phyloP scores from a whole-genome alignment of 2,888 invertebrate species.

The Megastigmus dorsalis region DNA sequence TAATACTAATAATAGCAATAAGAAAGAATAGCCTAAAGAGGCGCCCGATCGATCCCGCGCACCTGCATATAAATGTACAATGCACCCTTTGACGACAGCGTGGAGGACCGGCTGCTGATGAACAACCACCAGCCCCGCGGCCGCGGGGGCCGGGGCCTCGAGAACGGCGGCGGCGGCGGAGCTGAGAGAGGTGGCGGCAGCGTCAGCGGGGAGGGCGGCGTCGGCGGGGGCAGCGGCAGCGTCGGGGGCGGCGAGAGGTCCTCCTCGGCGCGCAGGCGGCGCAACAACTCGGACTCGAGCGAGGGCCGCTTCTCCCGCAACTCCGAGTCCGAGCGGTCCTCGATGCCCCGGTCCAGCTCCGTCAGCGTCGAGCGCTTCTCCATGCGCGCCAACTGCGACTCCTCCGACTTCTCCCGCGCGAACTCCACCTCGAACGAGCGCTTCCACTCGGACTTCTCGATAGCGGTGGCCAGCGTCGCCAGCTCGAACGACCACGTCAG shows the following conservation, averaged over 20 bases:
- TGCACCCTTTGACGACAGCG: slow-evolving; percentile 61
- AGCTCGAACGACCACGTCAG: slow-evolving; percentile 72
- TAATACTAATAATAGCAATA: too few species aligned
- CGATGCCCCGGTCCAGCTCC: slow-evolving; percentile 71
- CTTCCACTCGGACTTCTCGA: slow-evolving; percentile 72
- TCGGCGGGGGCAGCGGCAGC: slow-evolving; percentile 26
- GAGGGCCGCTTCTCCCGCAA: slow-evolving; percentile 68
- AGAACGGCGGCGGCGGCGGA: slow-evolving; percentile 6
- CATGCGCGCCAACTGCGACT: slow-evolving; percentile 72
- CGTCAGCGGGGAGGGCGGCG: slow-evolving; percentile 5
- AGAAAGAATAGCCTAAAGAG: too few species aligned
- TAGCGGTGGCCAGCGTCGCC: slow-evolving; percentile 71
- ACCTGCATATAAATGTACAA: too few species aligned
- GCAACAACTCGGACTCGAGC: slow-evolving; percentile 68
- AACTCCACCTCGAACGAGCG: slow-evolving; percentile 72
- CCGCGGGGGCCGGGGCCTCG: neutral
- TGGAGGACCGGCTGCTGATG: slow-evolving; percentile 67
- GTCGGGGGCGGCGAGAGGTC: neutral
- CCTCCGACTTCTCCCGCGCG: slow-evolving; percentile 71
- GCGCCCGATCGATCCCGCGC: too few species aligned
- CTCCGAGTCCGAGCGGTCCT: slow-evolving; percentile 70
- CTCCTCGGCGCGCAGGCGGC: slow-evolving; percentile 56
- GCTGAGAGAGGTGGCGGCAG: slow-evolving; percentile 3
- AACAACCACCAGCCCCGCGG: slow-evolving; percentile 55
- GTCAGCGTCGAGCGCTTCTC: slow-evolving; percentile 72